phyloP scores from a whole-genome alignment of 2,888 invertebrate genomes.

The Atethmia centrago region DNA sequence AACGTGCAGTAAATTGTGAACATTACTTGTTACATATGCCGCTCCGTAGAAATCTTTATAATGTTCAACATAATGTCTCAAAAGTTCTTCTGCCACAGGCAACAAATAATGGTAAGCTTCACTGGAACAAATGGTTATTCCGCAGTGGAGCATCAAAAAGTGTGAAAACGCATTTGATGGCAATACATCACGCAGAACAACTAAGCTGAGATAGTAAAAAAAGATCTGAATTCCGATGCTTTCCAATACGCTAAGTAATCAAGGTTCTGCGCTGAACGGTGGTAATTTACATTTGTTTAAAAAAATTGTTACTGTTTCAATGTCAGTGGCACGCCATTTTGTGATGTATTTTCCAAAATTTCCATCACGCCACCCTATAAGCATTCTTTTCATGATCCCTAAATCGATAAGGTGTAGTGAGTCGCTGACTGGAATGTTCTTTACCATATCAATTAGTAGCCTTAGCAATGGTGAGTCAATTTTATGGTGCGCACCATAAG shows the following conservation, averaged over 20 bases:
- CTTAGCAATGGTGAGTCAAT: slow-evolving; percentile 12
- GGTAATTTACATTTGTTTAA: slow-evolving; percentile 12
- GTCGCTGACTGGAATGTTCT: neutral
- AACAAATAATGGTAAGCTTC: slow-evolving; percentile 9
- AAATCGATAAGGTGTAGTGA: slow-evolving; percentile 7
- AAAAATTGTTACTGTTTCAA: neutral
- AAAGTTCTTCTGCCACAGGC: slow-evolving; percentile 11
- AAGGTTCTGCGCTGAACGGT: neutral
- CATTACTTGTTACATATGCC: slow-evolving; percentile 37
- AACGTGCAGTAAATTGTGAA: slow-evolving; percentile 35
- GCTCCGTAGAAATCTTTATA: slow-evolving; percentile 23
- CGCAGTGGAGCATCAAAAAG: slow-evolving; percentile 5
- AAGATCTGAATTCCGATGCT: slow-evolving; percentile 19
- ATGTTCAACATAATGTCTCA: slow-evolving; percentile 9
- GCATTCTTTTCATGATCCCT: too few relatives aligned
- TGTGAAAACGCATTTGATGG: neutral
- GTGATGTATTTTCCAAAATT: slow-evolving; percentile 17
- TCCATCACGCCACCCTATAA: too few relatives aligned
- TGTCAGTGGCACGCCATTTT: slow-evolving; percentile 13
- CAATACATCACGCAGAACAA: slow-evolving; percentile 5
- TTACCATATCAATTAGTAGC: slow-evolving; percentile 17
- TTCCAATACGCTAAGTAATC: slow-evolving; percentile 15
- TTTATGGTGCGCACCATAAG: slow-evolving; percentile 23
- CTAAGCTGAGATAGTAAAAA: slow-evolving; percentile 11
- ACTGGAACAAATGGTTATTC: slow-evolving; percentile 24